Conservation (phyloP, 2,113 vertebrate species). For the Hymenochirus boettgeri region DNA sequence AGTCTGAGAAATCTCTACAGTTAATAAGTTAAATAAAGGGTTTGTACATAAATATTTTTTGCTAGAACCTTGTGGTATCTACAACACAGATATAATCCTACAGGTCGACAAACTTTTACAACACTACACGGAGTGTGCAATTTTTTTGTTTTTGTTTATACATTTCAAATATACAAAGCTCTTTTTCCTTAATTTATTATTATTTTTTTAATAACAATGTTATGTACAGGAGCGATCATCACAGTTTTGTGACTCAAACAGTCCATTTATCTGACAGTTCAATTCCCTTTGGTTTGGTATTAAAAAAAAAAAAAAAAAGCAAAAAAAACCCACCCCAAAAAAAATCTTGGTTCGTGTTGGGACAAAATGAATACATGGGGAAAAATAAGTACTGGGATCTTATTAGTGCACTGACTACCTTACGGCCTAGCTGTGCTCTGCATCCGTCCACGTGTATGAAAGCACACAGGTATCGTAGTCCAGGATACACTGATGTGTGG, state of each 20-base stretch:
- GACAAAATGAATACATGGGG: slow-evolving; percentile 65
- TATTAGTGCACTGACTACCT: slow-evolving; percentile 69
- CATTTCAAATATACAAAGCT: slow-evolving; percentile 94
- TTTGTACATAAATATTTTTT: slow-evolving; percentile 96
- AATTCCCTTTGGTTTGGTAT: slow-evolving; percentile 89
- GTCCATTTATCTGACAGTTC: slow-evolving; percentile 79
- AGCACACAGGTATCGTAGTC: not conserved
- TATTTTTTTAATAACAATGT: slow-evolving; percentile 73
- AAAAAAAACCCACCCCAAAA: too few species aligned
- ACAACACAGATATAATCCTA: slow-evolving; percentile 90
- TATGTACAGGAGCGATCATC: slow-evolving; percentile 90
- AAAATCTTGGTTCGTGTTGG: slow-evolving; percentile 73
- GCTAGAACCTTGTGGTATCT: slow-evolving; percentile 88
- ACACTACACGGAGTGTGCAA: slow-evolving; percentile 98
- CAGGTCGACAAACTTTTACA: slow-evolving; percentile 90
- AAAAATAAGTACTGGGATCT: slow-evolving; percentile 61
- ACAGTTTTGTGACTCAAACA: slow-evolving; percentile 83
- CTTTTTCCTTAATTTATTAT: slow-evolving; percentile 61
- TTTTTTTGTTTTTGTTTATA: slow-evolving; percentile 92
- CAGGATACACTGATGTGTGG: not conserved
- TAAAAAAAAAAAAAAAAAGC: slow-evolving; percentile 46
- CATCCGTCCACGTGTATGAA: slow-evolving; percentile 34
- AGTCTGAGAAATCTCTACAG: slow-evolving; percentile 72
- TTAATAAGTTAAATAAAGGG: slow-evolving; percentile 82
- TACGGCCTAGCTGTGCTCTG: slow-evolving; percentile 48